Evolutionary conservation across 2,888 invertebrate genomes (phyloP), one percentile per base, ranked within the genome.

Genomic region (Platypus cylindrus): DNA sequence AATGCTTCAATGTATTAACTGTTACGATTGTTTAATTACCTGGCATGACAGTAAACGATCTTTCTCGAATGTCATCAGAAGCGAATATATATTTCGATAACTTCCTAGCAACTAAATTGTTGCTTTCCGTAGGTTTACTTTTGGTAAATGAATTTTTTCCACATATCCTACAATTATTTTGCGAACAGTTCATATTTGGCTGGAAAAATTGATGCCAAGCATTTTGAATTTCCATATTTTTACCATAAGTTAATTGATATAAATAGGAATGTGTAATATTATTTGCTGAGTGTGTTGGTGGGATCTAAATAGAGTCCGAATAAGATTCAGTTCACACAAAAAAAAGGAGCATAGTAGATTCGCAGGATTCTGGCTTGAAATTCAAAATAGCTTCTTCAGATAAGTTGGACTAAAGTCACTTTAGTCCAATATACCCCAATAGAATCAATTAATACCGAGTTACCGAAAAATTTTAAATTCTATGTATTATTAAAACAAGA

Each of bases 21-120:
- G 9, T 20, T 20, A n/a, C n/a, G n/a, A 8, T 5, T 14, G 13
- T 8, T 27, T 15, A 3, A 8, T 15, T 40, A 20, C 53, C 51
- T 2, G 53, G 54, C 48, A 54, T 49, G 11, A 54, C 50, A 4
- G 50, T 48, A 42, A 9, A 42, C 34, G n/a, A 18, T 22, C 13
- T 27, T 31, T 3, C 31, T 17, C 20, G 20, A 13, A 33, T 5
- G 33, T 36, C 15, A 32, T 22, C 17, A 34, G 39, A 28, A 31
- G 38, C 18, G 41, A 39, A 41, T 30, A 43, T 43, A 20, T 41
- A 43, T 38, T 32, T 44, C 23, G 33, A 44, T 35, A 34, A 30
- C 22, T 38, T 44, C 36, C 15, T 20, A 27, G 15, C 17, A 3
- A 11, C 30, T 17, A 17, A 3, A 20, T 12, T 17, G 11, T 17